Evolutionary conservation across 2,797 vertebrate genomes (phyloP), one percentile per base, ranked within the genome.

Genomic region (Octomys mimax): DNA sequence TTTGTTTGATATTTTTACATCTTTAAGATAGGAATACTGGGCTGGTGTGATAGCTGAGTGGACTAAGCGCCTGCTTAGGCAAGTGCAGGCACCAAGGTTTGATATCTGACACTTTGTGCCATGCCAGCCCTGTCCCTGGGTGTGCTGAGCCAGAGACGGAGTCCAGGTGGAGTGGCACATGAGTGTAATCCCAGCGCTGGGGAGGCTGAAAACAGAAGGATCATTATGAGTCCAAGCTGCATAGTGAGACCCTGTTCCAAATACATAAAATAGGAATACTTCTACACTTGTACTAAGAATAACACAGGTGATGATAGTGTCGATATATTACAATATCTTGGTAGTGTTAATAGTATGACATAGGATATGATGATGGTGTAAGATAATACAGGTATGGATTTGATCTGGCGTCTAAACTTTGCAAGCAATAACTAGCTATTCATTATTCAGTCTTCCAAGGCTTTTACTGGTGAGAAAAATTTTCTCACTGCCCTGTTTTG

Each of bases 1-100:
- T 66, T 77, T 89, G 16, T 6, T 91, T 92, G 54, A 36, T 86
- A 21, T 54, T 94, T 96, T 89, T 73, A 85, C 33, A 78, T 22
- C 61, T 85, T 95, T 89, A 19, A 49, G 18, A 52, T 19, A 78
- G 26, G 36, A 73, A 73, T 73, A 22, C 36, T 57, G 54, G 54
- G 54, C 14, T 16, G 4, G 54, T 16, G 54, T 4, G 54, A 57
- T 18, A 57, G 54, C 16, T 57, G 3, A 57, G 54, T 18, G 54
- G 14, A 57, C 54, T 18, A 57, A 57, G 54, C 14, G 3, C 54
- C 54, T 57, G 54, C 54, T 57, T 57, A 57, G 54, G 54, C 16
- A 57, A 57, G 54, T 3, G 16, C 54, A 57, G 14, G 14, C 14
- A 57, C 54, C 54, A 57, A 14, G 54, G 5, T 57, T 57, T 57